Evolutionary conservation across 2,797 vertebrate genomes (phyloP).

Genomic region (Mormyrops boulengeri): DNA sequence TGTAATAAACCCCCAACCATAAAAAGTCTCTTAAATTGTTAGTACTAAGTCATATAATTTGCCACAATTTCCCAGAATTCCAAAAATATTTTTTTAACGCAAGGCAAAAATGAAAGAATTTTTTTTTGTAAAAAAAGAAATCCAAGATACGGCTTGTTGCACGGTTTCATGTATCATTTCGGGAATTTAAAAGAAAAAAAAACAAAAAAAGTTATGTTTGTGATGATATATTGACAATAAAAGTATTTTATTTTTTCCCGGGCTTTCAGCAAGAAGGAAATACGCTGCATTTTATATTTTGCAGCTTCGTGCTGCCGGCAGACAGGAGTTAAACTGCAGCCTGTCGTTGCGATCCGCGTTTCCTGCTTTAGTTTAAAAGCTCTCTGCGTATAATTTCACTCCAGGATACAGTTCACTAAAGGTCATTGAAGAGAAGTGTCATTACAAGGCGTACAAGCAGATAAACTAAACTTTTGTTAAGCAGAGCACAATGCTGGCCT

Average conservation of each 20-base stretch:
- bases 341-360: not conserved
- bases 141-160: not conserved
- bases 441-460: conserved; percentile 12
- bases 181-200: not conserved
- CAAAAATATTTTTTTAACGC: not conserved
- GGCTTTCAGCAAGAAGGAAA: not conserved
- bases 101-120: not conserved
- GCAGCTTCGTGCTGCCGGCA: not conserved
- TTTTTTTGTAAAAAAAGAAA: not conserved
- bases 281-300: not conserved
- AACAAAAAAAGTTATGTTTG: not conserved
- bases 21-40: not conserved
- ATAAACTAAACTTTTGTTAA: conserved; percentile 16
- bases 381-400: not conserved
- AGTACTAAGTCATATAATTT: not conserved
- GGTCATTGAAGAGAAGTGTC: conserved; percentile 6
- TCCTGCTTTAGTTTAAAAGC: not conserved
- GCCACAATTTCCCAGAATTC: not conserved
- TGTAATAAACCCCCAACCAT: not conserved
- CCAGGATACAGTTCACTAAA: not conserved
- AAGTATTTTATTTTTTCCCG: not conserved
- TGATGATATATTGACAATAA: not conserved
- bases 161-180: not conserved
- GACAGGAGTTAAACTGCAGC: not conserved
- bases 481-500: not conserved